A percentile compares a stretch with the other conserved stretches of the same genome.
These are phyloP conservation scores for Enteromius treurensis DNA, from an alignment of 2,797 vertebrate genomes.

Conservation along the genomic window DNA sequence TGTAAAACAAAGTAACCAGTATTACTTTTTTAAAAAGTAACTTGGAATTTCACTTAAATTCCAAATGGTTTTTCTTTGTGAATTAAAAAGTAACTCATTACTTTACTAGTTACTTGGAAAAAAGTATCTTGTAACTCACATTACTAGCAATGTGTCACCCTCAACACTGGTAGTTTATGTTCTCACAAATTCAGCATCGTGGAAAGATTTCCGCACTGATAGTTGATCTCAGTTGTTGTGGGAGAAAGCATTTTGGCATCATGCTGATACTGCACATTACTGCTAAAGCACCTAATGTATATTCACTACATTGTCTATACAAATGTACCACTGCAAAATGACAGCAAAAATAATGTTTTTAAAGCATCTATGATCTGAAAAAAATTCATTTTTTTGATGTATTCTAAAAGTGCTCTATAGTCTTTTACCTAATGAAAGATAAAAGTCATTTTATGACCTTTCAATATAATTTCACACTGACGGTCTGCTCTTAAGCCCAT, in stretches of 20 bases:
- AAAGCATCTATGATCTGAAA: not conserved
- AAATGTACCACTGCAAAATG: slow-evolving; percentile 4
- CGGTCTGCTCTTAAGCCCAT: not conserved
- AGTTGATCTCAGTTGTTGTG: not conserved
- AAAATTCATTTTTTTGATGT: not conserved
- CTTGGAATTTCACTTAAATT: not conserved
- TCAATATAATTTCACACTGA: not conserved
- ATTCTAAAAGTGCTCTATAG: not conserved
- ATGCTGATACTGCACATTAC: not conserved
- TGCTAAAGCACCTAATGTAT: not conserved
- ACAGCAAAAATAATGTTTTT: not conserved
- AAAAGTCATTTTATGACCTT: slow-evolving; percentile 8
- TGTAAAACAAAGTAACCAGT: not conserved
- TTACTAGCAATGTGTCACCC: not conserved
- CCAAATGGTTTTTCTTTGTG: not conserved
- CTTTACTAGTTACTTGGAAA: not conserved
- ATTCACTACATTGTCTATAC: not conserved
- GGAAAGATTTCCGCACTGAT: not conserved
- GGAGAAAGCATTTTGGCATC: not conserved
- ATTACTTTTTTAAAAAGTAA: not conserved
- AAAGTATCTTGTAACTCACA: not conserved
- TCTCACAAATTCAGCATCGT: not conserved
- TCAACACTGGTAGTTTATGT: not conserved
- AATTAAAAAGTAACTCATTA: not conserved
- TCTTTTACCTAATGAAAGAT: not conserved